Conservation (phyloP, 1,140 invertebrate species). For the Rhopalosiphum padi region DNA sequence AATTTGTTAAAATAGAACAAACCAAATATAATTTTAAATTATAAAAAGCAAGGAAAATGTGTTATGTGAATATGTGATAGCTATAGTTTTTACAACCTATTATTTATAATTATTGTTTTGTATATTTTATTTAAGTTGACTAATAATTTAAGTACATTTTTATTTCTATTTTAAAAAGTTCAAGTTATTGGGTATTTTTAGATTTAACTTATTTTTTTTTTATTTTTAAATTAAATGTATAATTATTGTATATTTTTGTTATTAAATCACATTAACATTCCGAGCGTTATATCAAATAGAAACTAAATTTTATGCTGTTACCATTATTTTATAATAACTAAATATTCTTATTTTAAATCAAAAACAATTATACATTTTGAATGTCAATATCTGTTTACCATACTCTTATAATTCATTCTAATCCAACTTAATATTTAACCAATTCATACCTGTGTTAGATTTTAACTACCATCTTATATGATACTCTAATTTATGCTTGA, state of each 20-base stretch:
- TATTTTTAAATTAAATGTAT: neutral
- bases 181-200: neutral
- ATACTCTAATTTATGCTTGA: neutral
- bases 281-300: neutral
- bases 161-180: neutral
- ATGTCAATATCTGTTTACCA: neutral
- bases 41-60: neutral
- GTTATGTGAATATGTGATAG: constrained; percentile 1
- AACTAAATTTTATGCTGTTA: constrained; percentile 21
- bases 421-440: neutral
- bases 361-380: neutral
- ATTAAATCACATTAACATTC: neutral
- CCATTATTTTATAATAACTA: neutral
- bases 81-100: neutral
- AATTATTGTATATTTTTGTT: neutral
- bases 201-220: neutral
- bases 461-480: neutral
- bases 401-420: neutral
- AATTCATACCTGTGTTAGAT: neutral
- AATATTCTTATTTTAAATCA: neutral
- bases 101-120: constrained; percentile 8
- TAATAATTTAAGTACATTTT: constrained; percentile 8
- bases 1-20: neutral
- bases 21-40: constrained; percentile 10
- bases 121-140: neutral